These are phyloP conservation scores for Pipistrellus kuhlii DNA, from an alignment of 2,797 vertebrate species.

Conservation along the genomic window DNA sequence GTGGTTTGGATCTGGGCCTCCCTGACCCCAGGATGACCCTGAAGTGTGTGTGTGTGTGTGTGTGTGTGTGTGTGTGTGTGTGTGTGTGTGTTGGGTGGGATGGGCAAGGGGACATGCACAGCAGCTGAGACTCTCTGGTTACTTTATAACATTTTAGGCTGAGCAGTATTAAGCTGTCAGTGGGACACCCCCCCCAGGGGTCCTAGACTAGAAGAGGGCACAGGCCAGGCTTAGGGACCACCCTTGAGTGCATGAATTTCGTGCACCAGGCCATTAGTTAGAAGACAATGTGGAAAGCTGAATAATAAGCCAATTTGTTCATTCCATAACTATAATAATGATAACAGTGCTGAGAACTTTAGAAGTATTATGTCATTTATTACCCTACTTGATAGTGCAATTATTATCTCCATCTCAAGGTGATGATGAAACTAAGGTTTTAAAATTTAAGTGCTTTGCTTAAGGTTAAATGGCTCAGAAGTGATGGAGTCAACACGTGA, in stretches of 20 bases:
- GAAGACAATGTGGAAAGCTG: constrained; percentile 32
- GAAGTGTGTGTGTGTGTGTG: neutral
- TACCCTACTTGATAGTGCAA: neutral
- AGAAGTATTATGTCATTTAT: constrained; percentile 23
- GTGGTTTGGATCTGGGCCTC: neutral
- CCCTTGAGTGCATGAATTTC: too few species aligned
- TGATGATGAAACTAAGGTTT: constrained; percentile 29
- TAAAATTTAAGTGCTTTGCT: constrained; percentile 37
- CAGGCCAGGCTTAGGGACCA: too few species aligned
- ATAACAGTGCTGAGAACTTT: neutral
- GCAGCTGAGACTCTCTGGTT: neutral
- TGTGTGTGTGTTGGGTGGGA: too few species aligned
- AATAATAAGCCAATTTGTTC: constrained; percentile 33
- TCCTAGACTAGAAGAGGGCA: too few species aligned
- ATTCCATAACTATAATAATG: neutral
- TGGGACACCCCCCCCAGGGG: too few species aligned
- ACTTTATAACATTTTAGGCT: neutral
- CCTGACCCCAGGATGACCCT: neutral
- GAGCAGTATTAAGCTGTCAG: too few species aligned
- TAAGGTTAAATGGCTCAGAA: constrained; percentile 43
- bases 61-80: too few species aligned
- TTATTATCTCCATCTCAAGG: constrained; percentile 49
- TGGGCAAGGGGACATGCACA: neutral
- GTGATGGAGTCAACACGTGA: neutral
- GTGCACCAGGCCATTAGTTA: too few species aligned